These are phyloP conservation scores for Myotis brandtii DNA, from an alignment of 2,113 vertebrate species.

Conservation along the genomic window DNA sequence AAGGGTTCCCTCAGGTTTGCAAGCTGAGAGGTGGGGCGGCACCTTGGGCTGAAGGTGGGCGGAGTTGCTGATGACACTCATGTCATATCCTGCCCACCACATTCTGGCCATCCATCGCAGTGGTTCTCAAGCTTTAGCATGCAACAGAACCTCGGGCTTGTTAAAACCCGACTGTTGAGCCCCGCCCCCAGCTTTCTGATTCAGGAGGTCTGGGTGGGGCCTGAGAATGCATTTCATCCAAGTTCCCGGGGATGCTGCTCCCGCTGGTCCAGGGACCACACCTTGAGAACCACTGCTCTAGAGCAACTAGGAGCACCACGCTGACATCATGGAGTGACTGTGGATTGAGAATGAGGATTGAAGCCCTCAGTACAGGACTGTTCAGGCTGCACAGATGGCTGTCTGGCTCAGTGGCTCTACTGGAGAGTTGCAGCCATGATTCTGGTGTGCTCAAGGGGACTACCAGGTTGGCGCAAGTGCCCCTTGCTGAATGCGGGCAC, in stretches of 20 bases:
- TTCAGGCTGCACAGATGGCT: background rate
- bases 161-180: background rate
- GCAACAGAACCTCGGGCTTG: background rate
- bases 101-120: background rate
- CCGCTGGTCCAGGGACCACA: background rate
- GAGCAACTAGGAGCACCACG: accelerated
- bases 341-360: background rate
- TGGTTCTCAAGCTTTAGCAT: background rate
- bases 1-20: background rate
- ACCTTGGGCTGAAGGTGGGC: background rate
- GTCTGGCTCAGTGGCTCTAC: background rate
- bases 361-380: background rate
- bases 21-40: background rate
- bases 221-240: conserved; percentile 34
- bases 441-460: background rate
- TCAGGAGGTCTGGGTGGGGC: conserved; percentile 62
- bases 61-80: background rate
- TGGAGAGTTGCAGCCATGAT: background rate
- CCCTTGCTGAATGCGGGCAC: background rate
- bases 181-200: conserved; percentile 6
- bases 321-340: background rate
- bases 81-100: background rate
- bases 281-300: background rate
- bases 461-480: background rate
- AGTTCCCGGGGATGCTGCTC: conserved; percentile 15